phyloP scores from a whole-genome alignment of 2,888 invertebrate species.

The Drosophila subquinaria region DNA sequence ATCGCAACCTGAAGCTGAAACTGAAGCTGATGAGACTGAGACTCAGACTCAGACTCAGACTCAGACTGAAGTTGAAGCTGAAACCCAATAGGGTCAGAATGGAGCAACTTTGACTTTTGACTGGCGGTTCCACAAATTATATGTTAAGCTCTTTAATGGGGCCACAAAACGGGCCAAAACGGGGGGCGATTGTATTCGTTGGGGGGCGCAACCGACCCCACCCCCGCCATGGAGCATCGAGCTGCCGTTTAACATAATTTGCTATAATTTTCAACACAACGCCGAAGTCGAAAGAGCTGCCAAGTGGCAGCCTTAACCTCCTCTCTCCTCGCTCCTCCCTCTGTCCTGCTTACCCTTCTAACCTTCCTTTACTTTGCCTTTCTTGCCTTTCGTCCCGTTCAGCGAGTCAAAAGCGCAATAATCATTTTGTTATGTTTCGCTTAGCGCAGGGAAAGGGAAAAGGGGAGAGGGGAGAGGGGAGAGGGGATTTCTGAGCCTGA shows the following conservation, averaged over 20 bases:
- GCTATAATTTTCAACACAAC: constrained; percentile 84
- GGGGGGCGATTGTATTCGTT: constrained; percentile 41
- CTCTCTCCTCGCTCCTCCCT: no score
- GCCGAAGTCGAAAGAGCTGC: constrained; percentile 56
- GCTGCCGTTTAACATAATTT: constrained; percentile 85
- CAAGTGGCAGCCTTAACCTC: constrained; percentile 52
- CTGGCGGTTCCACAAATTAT: constrained; percentile 62
- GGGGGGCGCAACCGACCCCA: constrained; percentile 32
- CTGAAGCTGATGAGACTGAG: not conserved
- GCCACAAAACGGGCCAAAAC: constrained; percentile 44
- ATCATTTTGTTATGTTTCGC: constrained; percentile 74
- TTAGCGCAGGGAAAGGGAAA: not conserved
- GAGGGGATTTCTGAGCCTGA: constrained; percentile 45
- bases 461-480: not conserved
- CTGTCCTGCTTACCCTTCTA: not conserved
- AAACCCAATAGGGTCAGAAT: constrained; percentile 39
- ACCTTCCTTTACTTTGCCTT: not conserved
- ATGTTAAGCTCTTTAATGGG: constrained; percentile 69
- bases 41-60: not conserved
- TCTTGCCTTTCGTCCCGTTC: not conserved
- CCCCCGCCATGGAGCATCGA: constrained; percentile 53
- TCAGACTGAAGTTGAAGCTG: not conserved
- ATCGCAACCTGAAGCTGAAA: not conserved
- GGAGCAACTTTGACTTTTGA: constrained; percentile 64
- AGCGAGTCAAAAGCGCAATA: constrained; percentile 66